Evolutionary conservation across 1,140 invertebrate species (phyloP).

Genomic region (Camponotus floridanus): DNA sequence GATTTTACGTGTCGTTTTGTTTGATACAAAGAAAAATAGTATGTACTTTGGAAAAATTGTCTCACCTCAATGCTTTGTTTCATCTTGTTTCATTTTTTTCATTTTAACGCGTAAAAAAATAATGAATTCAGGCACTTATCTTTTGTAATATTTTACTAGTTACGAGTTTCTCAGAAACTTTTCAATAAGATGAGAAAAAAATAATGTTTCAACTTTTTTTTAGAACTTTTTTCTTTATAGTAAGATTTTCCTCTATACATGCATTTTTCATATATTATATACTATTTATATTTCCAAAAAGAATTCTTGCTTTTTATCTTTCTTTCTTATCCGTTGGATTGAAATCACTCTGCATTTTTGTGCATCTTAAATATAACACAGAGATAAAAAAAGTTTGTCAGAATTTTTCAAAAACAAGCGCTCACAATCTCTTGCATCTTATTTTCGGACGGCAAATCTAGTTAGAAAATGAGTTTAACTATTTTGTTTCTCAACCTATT

Average conservation of each 20-base stretch:
- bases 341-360: background rate
- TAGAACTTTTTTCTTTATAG: background rate
- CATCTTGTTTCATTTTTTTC: slow-evolving; percentile 10
- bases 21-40: slow-evolving; percentile 1
- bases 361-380: background rate
- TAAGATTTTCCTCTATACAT: background rate
- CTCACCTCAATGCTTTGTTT: background rate
- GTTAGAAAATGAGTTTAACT: background rate
- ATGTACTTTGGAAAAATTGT: slow-evolving; percentile 30
- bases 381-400: background rate
- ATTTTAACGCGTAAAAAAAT: background rate
- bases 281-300: background rate
- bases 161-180: slow-evolving; percentile 2
- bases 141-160: background rate
- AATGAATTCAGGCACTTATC: slow-evolving; percentile 27
- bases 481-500: background rate
- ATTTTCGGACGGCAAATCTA: background rate
- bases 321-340: background rate
- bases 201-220: background rate
- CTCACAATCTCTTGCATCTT: background rate
- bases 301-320: background rate
- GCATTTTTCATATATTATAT: no score
- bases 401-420: background rate
- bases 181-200: background rate
- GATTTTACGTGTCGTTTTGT: slow-evolving; percentile 4